Evolutionary conservation across 2,888 invertebrate genomes (phyloP), one percentile per base, ranked within the genome.

Genomic region (Limenitis arthemis): DNA sequence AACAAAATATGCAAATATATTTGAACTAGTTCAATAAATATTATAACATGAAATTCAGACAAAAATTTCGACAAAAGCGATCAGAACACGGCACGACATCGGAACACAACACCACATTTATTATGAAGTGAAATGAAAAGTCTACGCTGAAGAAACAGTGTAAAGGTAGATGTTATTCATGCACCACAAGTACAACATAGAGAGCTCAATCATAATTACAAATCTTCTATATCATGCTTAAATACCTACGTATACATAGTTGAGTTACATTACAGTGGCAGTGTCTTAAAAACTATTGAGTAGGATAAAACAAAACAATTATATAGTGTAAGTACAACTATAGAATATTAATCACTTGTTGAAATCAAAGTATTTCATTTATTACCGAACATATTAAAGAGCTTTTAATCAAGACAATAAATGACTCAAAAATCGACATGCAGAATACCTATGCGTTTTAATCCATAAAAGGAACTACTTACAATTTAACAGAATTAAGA

Each of bases 81-180:
- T 70, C 68, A 69, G 68, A 68, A 62, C 65, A 65, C 64, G 64
- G 68, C 62, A 73, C 65, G 62, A 71, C 68, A 72, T 67, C 59
- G 65, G 66, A 68, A 77, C 82, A 83, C 80, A 82, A 82, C 80
- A 83, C 82, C 79, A 81, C 83, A 79, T 73, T 71, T 74, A 75
- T 68, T 69, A 72, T 20, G 1, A 20, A 20, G 61, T 73, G 66
- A 68, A 58, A 61, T 58, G 64, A 60, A 60, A 62, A 63, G 54
- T 47, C 38, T 63, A 62, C 49, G 56, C 47, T 8, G 49, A 54
- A 49, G 58, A 58, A 47, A 62, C 69, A 67, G 20, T 20, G 20
- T 20, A 74, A 68, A 70, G 67, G 82, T 81, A 86, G 86, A 86
- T 86, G 86, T 86, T 86, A 86, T 86, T 86, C 86, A 84, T 86